Evolutionary conservation across 2,888 invertebrate genomes (phyloP).

Genomic region (Melanophora roralis): DNA sequence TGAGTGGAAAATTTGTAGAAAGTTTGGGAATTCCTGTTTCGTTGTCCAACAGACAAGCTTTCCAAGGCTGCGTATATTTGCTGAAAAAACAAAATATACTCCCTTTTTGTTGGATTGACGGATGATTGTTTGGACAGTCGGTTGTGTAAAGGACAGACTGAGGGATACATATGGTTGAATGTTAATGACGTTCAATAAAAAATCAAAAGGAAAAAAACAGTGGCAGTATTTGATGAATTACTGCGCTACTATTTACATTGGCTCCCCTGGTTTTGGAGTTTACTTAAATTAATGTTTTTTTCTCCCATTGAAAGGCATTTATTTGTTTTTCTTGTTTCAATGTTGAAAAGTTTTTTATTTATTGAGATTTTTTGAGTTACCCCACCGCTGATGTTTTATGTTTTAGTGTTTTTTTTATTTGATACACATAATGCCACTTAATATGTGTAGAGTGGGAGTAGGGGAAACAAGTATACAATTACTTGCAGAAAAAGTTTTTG

Average conservation of each 20-base stretch:
- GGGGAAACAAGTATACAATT: background rate
- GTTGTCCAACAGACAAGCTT: background rate
- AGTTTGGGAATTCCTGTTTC: too few relatives aligned
- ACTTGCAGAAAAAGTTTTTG: conserved; percentile 1
- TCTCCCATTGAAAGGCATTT: conserved; percentile 18
- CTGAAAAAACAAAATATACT: conserved; percentile 11
- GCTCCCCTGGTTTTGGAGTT: conserved; percentile 36
- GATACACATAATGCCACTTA: conserved; percentile 50
- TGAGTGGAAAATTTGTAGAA: too few relatives aligned
- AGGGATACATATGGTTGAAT: background rate
- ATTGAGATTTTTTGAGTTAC: background rate
- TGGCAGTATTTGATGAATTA: conserved; percentile 57
- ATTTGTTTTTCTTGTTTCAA: conserved; percentile 13
- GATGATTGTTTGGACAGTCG: conserved; percentile 1
- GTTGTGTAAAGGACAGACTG: background rate
- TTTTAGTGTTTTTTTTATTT: conserved; percentile 39
- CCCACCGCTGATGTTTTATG: conserved; percentile 31
- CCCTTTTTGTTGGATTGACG: conserved; percentile 33
- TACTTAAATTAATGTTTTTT: conserved; percentile 7
- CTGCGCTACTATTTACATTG: conserved; percentile 52
- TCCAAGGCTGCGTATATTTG: conserved; percentile 10
- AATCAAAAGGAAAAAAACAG: conserved; percentile 1
- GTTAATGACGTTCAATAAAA: conserved; percentile 42
- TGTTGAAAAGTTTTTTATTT: conserved; percentile 12
- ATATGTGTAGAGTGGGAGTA: background rate